Evolutionary conservation across 2,797 vertebrate genomes (phyloP).

Genomic region (Phataginus tetradactyla): DNA sequence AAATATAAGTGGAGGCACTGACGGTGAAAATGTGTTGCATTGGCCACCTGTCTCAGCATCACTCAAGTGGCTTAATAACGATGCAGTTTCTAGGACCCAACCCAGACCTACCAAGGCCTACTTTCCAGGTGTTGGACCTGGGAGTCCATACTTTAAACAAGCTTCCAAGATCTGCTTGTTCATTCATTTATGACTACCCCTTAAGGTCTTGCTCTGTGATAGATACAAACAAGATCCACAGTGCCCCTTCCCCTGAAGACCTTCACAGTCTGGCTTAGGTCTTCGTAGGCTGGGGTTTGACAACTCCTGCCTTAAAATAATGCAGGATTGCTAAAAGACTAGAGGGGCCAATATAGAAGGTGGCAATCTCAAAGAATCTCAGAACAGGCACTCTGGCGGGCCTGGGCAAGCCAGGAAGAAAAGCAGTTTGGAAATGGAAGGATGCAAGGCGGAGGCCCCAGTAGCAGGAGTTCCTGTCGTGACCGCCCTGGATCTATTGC

Average conservation of each 20-base stretch:
- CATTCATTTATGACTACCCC: neutral
- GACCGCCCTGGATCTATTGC: neutral
- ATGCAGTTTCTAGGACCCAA: neutral
- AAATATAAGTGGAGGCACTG: neutral
- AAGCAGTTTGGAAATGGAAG: neutral
- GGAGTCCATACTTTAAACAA: neutral
- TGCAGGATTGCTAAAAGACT: neutral
- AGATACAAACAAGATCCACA: neutral
- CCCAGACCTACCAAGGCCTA: neutral
- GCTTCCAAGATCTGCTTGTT: neutral
- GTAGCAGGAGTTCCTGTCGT: neutral
- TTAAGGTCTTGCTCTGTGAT: neutral
- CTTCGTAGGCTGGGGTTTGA: neutral
- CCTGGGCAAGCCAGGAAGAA: neutral
- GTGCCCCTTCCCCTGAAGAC: neutral
- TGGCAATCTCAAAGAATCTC: neutral
- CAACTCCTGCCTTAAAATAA: neutral
- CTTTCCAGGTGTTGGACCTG: neutral
- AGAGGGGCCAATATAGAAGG: neutral
- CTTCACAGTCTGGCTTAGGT: neutral
- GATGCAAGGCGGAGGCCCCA: neutral
- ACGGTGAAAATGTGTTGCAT: neutral
- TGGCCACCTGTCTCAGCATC: neutral
- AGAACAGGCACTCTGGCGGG: neutral
- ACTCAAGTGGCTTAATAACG: neutral